Conservation (phyloP, 2,113 vertebrate genomes). For the Mobula birostris region DNA sequence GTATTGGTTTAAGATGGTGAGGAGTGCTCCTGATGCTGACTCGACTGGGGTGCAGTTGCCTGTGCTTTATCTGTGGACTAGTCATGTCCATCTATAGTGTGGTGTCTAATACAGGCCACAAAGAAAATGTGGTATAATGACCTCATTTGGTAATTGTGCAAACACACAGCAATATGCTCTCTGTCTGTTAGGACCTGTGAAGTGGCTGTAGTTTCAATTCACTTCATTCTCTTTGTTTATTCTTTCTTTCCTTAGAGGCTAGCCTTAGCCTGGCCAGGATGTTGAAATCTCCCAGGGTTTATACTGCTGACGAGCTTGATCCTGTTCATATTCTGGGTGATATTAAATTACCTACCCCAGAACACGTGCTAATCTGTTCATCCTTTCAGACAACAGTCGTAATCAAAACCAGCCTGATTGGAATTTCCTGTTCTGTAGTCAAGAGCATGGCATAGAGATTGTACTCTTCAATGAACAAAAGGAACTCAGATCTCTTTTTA, state of each 20-base stretch:
- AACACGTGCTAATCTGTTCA: neutral
- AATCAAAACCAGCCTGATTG: conserved; percentile 21
- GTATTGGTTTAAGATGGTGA: neutral
- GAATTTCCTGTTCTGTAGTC: conserved; percentile 25
- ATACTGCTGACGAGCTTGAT: neutral
- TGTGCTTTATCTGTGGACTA: neutral
- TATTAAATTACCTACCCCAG: conserved; percentile 4
- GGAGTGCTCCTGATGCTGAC: neutral
- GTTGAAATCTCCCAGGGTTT: neutral
- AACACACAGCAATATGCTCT: neutral
- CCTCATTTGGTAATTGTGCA: neutral
- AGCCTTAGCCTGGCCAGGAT: neutral
- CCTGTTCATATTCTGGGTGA: neutral
- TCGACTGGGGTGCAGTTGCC: neutral
- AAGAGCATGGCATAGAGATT: conserved; percentile 1
- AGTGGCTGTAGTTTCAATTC: conserved; percentile 8
- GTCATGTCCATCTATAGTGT: neutral
- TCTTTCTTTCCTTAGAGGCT: neutral
- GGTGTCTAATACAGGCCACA: neutral
- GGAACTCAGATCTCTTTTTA: neutral
- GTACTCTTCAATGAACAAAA: neutral
- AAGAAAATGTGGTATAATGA: neutral
- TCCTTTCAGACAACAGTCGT: neutral
- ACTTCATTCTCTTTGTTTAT: neutral
- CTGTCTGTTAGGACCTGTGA: neutral